Conservation (phyloP, 2,113 vertebrate species). For the Silurus meridionalis region DNA sequence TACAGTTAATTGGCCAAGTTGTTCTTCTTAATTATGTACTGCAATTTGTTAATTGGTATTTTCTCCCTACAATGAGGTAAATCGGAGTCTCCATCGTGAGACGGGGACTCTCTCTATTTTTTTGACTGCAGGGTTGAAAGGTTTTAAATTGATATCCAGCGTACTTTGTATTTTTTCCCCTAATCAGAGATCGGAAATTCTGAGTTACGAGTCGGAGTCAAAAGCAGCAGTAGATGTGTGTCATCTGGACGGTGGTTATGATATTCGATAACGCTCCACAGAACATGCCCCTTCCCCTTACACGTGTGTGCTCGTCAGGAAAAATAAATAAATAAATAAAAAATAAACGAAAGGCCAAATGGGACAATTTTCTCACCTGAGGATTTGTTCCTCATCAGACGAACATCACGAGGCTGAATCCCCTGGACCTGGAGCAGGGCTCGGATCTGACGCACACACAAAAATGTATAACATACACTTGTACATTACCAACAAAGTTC, state of each 20-base stretch:
- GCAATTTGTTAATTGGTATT: too few species aligned
- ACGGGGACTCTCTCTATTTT: too few species aligned
- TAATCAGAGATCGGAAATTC: not conserved
- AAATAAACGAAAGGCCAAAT: conserved; percentile 14
- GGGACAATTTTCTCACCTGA: conserved; percentile 80
- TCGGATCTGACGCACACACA: conserved; percentile 74
- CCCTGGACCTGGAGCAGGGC: conserved; percentile 83
- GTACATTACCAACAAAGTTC: not conserved
- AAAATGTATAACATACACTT: not conserved
- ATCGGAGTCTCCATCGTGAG: too few species aligned
- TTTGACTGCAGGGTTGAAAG: not conserved
- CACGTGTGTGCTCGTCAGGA: too few species aligned
- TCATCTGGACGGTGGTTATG: not conserved
- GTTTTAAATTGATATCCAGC: not conserved
- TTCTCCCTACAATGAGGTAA: too few species aligned
- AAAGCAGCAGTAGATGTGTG: not conserved
- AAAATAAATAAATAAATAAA: not conserved
- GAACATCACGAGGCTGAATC: conserved; percentile 85
- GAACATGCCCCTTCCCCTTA: not conserved
- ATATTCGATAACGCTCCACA: not conserved
- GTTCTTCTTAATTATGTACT: too few species aligned
- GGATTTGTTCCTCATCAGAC: conserved; percentile 91
- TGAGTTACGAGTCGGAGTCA: not conserved
- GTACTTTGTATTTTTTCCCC: not conserved
- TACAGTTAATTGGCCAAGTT: too few species aligned